Base-by-base conservation (phyloP, 2,888 invertebrate species). In the Halictus ligatus region DNA sequence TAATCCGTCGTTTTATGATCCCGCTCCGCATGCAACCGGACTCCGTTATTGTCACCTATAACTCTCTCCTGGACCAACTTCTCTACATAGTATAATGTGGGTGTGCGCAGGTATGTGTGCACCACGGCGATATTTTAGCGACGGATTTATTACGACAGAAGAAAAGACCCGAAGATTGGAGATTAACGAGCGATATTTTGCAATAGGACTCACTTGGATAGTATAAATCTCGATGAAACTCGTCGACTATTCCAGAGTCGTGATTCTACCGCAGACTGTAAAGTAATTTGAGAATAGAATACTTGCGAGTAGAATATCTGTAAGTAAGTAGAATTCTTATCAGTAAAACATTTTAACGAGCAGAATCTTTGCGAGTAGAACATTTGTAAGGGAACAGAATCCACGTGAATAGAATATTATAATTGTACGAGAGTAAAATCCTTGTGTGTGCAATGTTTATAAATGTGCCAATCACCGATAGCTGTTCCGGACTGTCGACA, bases 1-100 rank as follows among this genome's bases (percentile, higher is more conserved):
- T 93, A 93, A 93, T 93, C 93, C 93, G 81, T 81, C 90, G 88
- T 87, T 93, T 93, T 93, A 93, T 91, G 93, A 93, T 83, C 86
- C 85, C 91, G 87, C 80, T 78, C 74, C 83, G 71, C 83, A 83
- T 83, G 80, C 78, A 81, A 84, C 85, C 77, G 76, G 46, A 48
- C 85, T 81, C 88, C 91, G 91, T 90, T 91, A 90, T 91, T 88
- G 91, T 90, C 91, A 88, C 85, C 89, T 88, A 89, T 88, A 88
- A 90, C 87, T 91, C 84, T 80, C 80, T 72, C 48, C 72, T n/a
- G 48, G 69, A 25, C 80, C 83, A 75, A 67, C 78, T 74, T 80
- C 58, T 67, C 35, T 60, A 54, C 54, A 54, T 10, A 10, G 21
- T 54, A 54, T 54, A 21, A 54, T 75, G 88, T 88, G 85, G 88